A percentile compares a stretch with the other conserved stretches of the same genome.
Conservation (phyloP, 2,113 vertebrate genomes). For the Micromys minutus region DNA sequence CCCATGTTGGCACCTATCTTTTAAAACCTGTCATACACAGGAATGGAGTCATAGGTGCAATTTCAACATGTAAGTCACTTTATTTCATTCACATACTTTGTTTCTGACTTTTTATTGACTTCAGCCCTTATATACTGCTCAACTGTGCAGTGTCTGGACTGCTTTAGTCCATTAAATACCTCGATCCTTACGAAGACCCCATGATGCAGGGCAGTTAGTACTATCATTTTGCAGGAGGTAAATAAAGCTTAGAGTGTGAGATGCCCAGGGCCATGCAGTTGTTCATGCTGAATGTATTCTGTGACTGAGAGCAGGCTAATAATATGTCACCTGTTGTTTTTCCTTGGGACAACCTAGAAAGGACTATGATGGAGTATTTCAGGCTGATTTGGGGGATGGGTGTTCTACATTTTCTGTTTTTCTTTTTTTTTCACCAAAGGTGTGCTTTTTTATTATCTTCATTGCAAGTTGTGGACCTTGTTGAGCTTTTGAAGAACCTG, state of each 20-base stretch:
- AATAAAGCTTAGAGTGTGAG: not conserved
- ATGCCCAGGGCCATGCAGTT: too few relatives aligned
- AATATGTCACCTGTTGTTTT: not conserved
- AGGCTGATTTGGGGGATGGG: not conserved
- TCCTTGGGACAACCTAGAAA: not conserved
- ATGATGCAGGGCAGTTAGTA: not conserved
- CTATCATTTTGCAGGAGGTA: not conserved
- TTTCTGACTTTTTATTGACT: not conserved
- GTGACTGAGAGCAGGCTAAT: not conserved
- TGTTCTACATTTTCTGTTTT: not conserved
- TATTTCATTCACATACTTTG: not conserved
- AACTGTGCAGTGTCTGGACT: not conserved
- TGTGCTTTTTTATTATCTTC: not conserved
- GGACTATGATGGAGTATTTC: not conserved
- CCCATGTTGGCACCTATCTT: not conserved
- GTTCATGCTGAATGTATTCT: not conserved
- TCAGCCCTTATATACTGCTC: not conserved
- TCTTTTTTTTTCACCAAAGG: not conserved
- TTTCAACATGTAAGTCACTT: not conserved
- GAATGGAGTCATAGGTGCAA: not conserved
- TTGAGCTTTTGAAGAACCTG: constrained; percentile 18
- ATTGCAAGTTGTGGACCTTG: not conserved
- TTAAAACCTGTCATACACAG: not conserved
- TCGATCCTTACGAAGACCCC: not conserved
- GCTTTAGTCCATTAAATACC: not conserved